Evolutionary conservation across 1,140 invertebrate species (phyloP).

Genomic region (Camponotus pennsylvanicus): DNA sequence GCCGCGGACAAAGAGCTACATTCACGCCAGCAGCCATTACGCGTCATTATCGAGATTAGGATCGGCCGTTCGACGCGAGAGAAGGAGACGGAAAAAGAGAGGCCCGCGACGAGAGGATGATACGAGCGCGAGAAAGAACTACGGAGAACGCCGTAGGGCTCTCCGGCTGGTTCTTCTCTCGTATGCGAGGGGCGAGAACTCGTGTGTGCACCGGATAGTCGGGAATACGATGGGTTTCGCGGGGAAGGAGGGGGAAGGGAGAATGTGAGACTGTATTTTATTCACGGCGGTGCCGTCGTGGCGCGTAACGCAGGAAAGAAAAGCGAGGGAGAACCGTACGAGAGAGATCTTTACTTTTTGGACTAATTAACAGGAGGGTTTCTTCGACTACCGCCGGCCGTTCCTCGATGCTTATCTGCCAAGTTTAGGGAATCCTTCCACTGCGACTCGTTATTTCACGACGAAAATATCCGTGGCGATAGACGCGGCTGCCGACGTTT

Average conservation of each 20-base stretch:
- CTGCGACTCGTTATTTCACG: conserved; percentile 63
- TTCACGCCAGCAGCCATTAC: conserved; percentile 86
- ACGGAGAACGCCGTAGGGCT: conserved; percentile 62
- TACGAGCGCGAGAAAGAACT: conserved; percentile 54
- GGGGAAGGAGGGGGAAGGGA: background rate
- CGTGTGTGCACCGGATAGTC: conserved; percentile 64
- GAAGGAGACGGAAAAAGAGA: conserved; percentile 47
- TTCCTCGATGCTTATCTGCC: conserved; percentile 78
- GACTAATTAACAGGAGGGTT: conserved; percentile 80
- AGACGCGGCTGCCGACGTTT: conserved; percentile 47
- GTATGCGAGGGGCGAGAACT: conserved; percentile 60
- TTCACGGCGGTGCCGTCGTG: conserved; percentile 68
- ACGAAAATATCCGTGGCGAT: conserved; percentile 57
- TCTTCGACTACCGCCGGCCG: conserved; percentile 75
- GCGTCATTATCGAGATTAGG: conserved; percentile 87
- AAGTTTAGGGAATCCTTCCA: conserved; percentile 72
- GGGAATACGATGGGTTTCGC: conserved; percentile 14
- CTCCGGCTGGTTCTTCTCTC: conserved; percentile 56
- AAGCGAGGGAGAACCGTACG: conserved; percentile 44
- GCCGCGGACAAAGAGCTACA: conserved; percentile 84
- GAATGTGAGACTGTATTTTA: conserved; percentile 65
- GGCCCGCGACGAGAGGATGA: conserved; percentile 1
- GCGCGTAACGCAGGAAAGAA: conserved; percentile 65
- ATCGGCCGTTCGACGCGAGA: conserved; percentile 79
- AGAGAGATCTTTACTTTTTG: conserved; percentile 77